These are phyloP conservation scores for Strix uralensis DNA, from an alignment of 2,113 vertebrate species.

Conservation along the genomic window DNA sequence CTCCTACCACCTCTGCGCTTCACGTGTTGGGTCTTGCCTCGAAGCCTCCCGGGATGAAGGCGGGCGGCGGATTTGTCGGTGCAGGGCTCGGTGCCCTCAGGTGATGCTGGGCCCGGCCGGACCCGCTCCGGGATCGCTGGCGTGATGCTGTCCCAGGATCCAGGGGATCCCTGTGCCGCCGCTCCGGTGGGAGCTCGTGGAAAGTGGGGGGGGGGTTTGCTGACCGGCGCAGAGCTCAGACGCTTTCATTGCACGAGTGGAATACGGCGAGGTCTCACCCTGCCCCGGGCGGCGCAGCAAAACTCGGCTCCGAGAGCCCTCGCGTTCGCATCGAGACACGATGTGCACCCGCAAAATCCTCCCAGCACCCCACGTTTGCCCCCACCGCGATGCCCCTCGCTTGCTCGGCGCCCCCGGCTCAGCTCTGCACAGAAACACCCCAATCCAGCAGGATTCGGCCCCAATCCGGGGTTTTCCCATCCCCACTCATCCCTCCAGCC, in stretches of 20 bases:
- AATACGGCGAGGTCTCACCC: neutral
- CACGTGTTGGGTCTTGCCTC: neutral
- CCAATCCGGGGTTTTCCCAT: neutral
- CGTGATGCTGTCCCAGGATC: accelerated
- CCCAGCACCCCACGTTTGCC: neutral
- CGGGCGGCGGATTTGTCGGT: neutral
- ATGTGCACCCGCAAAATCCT: accelerated
- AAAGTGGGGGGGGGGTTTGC: neutral
- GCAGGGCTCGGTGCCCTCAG: neutral
- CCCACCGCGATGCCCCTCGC: accelerated
- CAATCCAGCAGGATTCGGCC: accelerated
- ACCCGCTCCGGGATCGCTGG: accelerated
- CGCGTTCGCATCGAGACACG: accelerated
- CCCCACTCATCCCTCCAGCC: neutral
- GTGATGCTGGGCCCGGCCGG: accelerated
- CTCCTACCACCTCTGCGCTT: neutral
- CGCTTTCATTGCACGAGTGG: neutral
- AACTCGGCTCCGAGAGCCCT: neutral
- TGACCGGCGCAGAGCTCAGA: neutral
- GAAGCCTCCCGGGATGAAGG: neutral
- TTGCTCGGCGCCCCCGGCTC: neutral
- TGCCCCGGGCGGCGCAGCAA: accelerated
- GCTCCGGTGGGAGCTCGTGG: accelerated
- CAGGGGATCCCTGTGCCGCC: neutral
- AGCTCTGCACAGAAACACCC: neutral